A percentile compares a stretch with the other conserved stretches of the same genome.
phyloP scores from a whole-genome alignment of 2,113 vertebrate species.

The Corythornis cristatus region DNA sequence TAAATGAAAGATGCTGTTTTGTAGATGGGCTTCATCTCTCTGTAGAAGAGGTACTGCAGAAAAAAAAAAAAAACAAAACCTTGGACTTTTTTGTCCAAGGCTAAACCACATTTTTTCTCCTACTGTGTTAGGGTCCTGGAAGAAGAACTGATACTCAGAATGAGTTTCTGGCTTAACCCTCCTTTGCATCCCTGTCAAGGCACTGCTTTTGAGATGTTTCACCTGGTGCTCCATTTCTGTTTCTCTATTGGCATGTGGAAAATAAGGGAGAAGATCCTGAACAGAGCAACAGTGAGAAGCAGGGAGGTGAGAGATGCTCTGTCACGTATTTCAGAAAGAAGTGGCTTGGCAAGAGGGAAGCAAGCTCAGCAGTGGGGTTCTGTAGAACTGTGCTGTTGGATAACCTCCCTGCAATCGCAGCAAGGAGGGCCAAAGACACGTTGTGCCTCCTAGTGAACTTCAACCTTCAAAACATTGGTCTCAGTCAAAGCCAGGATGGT shows the following conservation, averaged over 20 bases:
- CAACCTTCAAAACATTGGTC: not conserved
- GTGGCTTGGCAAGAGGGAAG: not conserved
- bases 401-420: not conserved
- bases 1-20: slow-evolving; percentile 22
- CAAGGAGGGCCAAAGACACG: not conserved
- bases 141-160: not conserved
- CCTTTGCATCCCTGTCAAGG: not conserved
- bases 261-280: not conserved
- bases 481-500: not conserved
- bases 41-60: not conserved
- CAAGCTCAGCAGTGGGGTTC: not conserved
- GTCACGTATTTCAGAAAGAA: not conserved
- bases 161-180: not conserved
- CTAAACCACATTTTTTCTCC: not conserved
- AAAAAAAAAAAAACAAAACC: not conserved
- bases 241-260: not conserved
- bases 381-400: not conserved
- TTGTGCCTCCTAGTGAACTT: not conserved
- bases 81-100: not conserved
- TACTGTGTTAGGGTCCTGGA: not conserved
- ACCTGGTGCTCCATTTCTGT: not conserved
- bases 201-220: not conserved
- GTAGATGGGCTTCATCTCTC: not conserved
- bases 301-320: not conserved
- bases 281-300: not conserved